phyloP scores from a whole-genome alignment of 2,888 invertebrate species.

The Drosophila hamatofila region DNA sequence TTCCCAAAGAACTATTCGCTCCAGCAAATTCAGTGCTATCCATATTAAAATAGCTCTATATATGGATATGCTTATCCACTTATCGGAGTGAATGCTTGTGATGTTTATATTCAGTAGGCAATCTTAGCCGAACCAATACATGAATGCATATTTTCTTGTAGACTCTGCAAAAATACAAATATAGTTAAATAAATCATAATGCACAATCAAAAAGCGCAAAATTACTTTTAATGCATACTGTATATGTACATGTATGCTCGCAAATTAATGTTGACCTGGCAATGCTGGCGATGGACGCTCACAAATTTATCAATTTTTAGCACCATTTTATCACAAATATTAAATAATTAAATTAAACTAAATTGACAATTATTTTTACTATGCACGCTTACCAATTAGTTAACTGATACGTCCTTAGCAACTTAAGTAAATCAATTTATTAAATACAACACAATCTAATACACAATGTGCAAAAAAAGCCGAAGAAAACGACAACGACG shows the following conservation, averaged over 20 bases:
- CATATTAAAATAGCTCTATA: conserved; percentile 35
- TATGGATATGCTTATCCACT: conserved; percentile 1
- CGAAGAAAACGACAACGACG: conserved; percentile 58
- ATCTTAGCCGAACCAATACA: conserved; percentile 8
- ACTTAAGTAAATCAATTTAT: conserved; percentile 22
- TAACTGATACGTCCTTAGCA: not conserved
- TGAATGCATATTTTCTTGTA: conserved; percentile 35
- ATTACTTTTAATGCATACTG: conserved; percentile 41
- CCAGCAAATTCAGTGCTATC: conserved; percentile 45
- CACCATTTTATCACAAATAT: conserved; percentile 16
- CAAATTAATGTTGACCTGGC: conserved; percentile 55
- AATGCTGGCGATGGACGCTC: conserved; percentile 63
- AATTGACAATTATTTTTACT: not conserved
- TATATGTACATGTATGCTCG: conserved; percentile 48
- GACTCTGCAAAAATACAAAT: conserved; percentile 11
- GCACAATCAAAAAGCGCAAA: not conserved
- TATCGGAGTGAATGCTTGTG: not conserved
- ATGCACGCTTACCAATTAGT: conserved; percentile 31
- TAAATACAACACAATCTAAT: conserved; percentile 16
- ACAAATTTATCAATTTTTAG: conserved; percentile 38
- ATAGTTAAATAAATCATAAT: not conserved
- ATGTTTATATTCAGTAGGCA: conserved; percentile 15
- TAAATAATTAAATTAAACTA: not conserved
- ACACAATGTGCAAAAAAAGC: conserved; percentile 59
- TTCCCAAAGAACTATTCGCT: conserved; percentile 20